These are phyloP conservation scores for Sus scrofa DNA, from an alignment of 2,113 vertebrate species.

Conservation along the genomic window DNA sequence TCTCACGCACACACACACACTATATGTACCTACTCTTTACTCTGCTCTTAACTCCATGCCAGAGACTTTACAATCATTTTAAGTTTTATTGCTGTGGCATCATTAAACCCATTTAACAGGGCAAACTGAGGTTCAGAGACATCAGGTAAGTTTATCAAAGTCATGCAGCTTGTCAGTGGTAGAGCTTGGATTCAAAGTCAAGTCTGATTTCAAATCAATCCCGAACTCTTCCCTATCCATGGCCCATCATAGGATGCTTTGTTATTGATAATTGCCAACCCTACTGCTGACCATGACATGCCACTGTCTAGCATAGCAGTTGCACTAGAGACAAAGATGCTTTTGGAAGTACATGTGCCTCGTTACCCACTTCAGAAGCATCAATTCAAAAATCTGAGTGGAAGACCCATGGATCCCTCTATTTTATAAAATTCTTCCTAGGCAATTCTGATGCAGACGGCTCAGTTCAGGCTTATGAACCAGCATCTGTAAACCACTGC, in stretches of 20 bases:
- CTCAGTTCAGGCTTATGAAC: not conserved
- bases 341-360: not conserved
- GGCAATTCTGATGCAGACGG: not conserved
- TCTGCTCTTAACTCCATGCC: not conserved
- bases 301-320: too few species aligned
- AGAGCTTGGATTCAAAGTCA: conserved; percentile 13
- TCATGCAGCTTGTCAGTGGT: not conserved
- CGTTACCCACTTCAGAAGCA: conserved; percentile 5
- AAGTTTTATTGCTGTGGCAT: not conserved
- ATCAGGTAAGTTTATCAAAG: not conserved
- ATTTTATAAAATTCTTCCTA: not conserved
- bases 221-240: not conserved
- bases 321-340: not conserved
- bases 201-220: not conserved
- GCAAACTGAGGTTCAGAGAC: not conserved
- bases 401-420: not conserved
- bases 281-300: not conserved
- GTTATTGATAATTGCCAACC: not conserved
- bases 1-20: accelerated
- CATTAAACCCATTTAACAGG: not conserved
- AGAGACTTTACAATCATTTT: not conserved
- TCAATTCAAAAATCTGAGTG: not conserved
- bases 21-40: not conserved
- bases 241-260: not conserved
- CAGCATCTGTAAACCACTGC: not conserved